Evolutionary conservation across 2,797 vertebrate genomes (phyloP).

Genomic region (Myotis pilosus): DNA sequence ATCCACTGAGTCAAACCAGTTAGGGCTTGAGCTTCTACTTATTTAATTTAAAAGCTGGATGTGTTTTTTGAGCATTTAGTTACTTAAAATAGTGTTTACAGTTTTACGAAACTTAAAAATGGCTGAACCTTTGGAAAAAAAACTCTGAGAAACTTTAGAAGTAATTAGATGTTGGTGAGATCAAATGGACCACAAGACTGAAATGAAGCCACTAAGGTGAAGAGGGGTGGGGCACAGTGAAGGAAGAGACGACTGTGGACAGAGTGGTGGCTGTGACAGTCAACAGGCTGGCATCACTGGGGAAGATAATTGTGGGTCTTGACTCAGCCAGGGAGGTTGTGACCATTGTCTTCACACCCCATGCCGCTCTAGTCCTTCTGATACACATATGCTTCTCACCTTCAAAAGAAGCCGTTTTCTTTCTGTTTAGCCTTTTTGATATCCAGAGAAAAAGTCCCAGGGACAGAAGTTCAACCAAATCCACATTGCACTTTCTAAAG

Average conservation of each 20-base stretch:
- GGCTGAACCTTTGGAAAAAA: neutral
- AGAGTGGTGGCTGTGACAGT: rapidly evolving
- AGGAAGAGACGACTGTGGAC: neutral
- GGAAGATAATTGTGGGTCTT: neutral
- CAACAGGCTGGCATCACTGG: neutral
- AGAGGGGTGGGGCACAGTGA: neutral
- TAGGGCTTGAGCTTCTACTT: neutral
- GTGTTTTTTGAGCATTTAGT: neutral
- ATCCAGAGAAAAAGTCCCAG: neutral
- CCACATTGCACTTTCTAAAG: neutral
- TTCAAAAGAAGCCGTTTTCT: neutral
- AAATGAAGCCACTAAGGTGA: neutral
- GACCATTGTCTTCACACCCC: neutral
- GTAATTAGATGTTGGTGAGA: neutral
- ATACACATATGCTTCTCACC: neutral
- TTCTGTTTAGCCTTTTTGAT: neutral
- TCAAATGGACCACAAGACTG: neutral
- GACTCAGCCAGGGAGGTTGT: neutral
- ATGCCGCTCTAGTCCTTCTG: neutral
- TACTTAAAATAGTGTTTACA: neutral
- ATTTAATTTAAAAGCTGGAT: neutral
- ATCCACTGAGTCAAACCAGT: no score
- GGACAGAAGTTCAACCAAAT: neutral
- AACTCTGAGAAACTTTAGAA: neutral
- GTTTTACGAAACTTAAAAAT: neutral